These are phyloP conservation scores for Vireo altiloquus DNA, from an alignment of 2,113 vertebrate species.

Conservation along the genomic window DNA sequence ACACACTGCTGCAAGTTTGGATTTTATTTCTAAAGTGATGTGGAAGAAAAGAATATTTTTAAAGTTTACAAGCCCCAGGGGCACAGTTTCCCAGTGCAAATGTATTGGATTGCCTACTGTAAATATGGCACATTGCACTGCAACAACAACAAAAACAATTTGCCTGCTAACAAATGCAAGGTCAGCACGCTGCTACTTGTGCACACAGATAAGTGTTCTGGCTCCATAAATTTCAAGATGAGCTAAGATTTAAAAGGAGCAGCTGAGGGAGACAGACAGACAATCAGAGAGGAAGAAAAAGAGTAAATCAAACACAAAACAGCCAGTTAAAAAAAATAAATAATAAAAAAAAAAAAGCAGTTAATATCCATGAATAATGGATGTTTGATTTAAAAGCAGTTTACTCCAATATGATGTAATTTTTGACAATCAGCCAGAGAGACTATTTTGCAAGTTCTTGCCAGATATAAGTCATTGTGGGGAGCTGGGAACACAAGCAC, in stretches of 20 bases:
- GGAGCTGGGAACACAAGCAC: constrained; percentile 49
- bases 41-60: neutral
- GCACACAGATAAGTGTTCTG: constrained; percentile 48
- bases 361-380: constrained; percentile 87
- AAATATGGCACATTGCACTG: constrained; percentile 1
- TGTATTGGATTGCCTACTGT: neutral
- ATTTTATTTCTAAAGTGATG: constrained; percentile 15
- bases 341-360: constrained; percentile 67
- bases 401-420: constrained; percentile 92
- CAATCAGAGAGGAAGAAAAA: constrained; percentile 58
- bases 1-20: neutral
- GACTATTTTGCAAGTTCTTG: constrained; percentile 82
- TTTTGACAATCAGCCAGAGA: constrained; percentile 88
- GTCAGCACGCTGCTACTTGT: constrained; percentile 6
- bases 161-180: constrained; percentile 44
- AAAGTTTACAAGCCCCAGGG: constrained; percentile 6
- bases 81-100: constrained; percentile 1
- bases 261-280: constrained; percentile 52
- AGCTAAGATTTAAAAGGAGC: constrained; percentile 73
- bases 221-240: constrained; percentile 72
- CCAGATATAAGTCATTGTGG: constrained; percentile 85
- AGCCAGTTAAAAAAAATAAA: constrained; percentile 60
- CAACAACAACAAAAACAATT: constrained; percentile 16
- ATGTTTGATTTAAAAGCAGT: constrained; percentile 84
- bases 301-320: constrained; percentile 76